Evolutionary conservation across 1,140 invertebrate species (phyloP).

Genomic region (Drosophila sp.): DNA sequence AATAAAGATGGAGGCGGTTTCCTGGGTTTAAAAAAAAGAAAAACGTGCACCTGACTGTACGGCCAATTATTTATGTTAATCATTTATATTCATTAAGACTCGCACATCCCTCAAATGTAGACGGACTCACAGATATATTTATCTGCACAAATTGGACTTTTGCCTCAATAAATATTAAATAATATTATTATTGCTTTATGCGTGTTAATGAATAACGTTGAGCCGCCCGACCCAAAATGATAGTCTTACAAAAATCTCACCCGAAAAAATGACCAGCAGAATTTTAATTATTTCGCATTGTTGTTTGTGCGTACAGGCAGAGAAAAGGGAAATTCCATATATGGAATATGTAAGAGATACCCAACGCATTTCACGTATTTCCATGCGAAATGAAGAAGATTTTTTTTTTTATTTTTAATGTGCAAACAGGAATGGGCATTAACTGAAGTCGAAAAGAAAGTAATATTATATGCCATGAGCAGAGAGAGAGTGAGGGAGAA

Average conservation of each 20-base stretch:
- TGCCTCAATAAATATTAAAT: conserved; percentile 14
- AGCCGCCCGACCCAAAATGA: conserved; percentile 31
- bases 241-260: conserved; percentile 14
- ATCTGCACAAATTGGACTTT: conserved; percentile 1
- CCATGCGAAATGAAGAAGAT: conserved; percentile 35
- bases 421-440: conserved; percentile 56
- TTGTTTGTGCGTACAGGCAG: conserved; percentile 18
- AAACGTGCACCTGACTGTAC: background rate
- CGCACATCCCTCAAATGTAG: background rate
- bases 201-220: conserved; percentile 32
- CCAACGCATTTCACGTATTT: conserved; percentile 28
- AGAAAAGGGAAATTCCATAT: conserved; percentile 3
- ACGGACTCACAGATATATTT: background rate
- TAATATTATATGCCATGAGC: conserved; percentile 5
- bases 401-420: conserved; percentile 35
- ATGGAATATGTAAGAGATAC: background rate
- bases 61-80: background rate
- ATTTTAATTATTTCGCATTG: conserved; percentile 63
- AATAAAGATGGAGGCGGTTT: background rate
- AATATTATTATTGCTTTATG: conserved; percentile 21
- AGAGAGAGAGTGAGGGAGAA: conserved; percentile 9
- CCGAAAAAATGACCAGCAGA: conserved; percentile 29
- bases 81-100: conserved; percentile 1
- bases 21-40: background rate
- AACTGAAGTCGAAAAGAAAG: conserved; percentile 35